Evolutionary conservation across 2,797 vertebrate genomes (phyloP).

Genomic region (Dendrocincla tyrannina): DNA sequence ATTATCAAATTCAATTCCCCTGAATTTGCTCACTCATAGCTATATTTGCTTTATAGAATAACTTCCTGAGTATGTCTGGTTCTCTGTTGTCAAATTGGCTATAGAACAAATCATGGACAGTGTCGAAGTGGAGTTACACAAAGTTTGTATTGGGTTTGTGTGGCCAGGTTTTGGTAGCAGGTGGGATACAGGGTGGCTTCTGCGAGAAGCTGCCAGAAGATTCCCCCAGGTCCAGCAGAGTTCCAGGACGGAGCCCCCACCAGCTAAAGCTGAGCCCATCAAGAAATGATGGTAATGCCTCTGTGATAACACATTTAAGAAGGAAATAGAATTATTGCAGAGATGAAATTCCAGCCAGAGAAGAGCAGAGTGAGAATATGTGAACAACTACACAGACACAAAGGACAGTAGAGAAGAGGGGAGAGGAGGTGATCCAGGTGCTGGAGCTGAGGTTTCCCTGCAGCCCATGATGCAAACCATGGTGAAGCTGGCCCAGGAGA

Average conservation of each 20-base stretch:
- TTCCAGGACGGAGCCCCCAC: neutral
- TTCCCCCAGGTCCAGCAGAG: neutral
- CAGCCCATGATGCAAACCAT: neutral
- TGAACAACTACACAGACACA: neutral
- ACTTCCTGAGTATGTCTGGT: neutral
- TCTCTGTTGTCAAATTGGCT: neutral
- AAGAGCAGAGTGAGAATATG: neutral
- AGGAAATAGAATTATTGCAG: neutral
- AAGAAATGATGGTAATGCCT: neutral
- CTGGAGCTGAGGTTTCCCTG: neutral
- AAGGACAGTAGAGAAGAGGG: neutral
- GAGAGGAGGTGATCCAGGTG: neutral
- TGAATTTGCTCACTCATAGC: neutral
- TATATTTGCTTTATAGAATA: constrained; percentile 23
- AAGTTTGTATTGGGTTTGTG: neutral
- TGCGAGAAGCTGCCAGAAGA: neutral
- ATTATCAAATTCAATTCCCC: neutral
- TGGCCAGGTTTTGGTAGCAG: neutral
- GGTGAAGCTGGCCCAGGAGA: neutral
- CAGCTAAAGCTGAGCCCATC: neutral
- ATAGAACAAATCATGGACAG: neutral
- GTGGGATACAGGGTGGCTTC: neutral
- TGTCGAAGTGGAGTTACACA: neutral
- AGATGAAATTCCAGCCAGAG: neutral
- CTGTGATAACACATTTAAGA: neutral